Evolutionary conservation across 2,113 vertebrate species (phyloP), one percentile per base, ranked within the genome.

Genomic region (Perognathus longimembris): DNA sequence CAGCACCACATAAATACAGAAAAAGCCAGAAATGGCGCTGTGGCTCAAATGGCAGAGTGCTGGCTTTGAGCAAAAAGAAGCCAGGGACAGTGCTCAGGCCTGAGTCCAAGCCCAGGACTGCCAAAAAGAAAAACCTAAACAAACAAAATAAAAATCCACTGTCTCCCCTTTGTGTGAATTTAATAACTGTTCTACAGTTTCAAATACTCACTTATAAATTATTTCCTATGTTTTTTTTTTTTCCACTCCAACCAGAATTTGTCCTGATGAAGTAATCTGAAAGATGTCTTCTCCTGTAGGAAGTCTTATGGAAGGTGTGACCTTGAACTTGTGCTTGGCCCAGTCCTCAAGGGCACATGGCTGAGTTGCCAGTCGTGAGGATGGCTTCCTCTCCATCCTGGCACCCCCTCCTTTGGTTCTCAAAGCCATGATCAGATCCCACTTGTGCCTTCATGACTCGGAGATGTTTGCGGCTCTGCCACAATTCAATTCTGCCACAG

Each of bases 231-330:
- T 42, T 36, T n/a, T 67, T 59, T 26, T 82, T 38, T 28, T 76
- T 38, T 85, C 42, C 28, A 85, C 79, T 67, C 34, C 32, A 61
- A 20, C 36, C 26, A 80, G 57, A 94, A 69, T 59, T 87, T 38
- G 61, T 79, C 40, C 76, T 77, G 10, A 66, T 40, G 74, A 69
- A 88, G 17, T 12, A 10, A 57, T 22, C 1, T 36, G 24, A 57
- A 85, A 78, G 26, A 24, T 32, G 69, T 71, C 5, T 75, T 63
- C 36, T 66, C 34, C 42, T 17, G 3, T 34, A 36, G 70, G 9
- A 75, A 81, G 17, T 22, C 63, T 85, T 66, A n/a, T 38, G n/a
- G 66, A 34, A n/a, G n/a, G n/a, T 45, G 74, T 0, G 10, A 26
- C 28, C 57, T 78, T 63, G 69, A 14, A 26, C n/a, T 9, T 57